Conservation (phyloP, 1,140 invertebrate genomes). For the Ganaspis sp. region DNA sequence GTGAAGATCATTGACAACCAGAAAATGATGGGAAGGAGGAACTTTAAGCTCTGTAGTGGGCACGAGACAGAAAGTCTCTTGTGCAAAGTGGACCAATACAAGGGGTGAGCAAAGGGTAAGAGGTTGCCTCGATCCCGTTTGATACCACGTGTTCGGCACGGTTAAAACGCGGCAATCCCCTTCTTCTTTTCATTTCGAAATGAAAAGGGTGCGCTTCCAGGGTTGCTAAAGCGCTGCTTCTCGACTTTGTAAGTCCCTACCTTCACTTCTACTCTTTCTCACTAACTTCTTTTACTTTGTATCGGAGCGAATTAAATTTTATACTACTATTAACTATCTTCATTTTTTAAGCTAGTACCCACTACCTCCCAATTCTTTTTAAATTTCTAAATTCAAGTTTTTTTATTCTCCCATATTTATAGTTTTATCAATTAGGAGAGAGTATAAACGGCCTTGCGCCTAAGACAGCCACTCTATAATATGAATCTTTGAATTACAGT, state of each 20-base stretch:
- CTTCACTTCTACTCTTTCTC: constrained; percentile 11
- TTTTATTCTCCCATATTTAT: too few species aligned
- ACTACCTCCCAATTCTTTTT: background rate
- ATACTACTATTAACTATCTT: background rate
- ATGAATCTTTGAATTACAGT: too few species aligned
- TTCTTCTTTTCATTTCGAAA: constrained; percentile 39
- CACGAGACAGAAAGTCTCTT: constrained; percentile 26
- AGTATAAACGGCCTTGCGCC: too few species aligned
- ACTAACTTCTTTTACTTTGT: constrained; percentile 25
- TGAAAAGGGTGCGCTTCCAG: constrained; percentile 36
- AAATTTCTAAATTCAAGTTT: background rate
- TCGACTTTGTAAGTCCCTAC: constrained; percentile 9
- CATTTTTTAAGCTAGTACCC: background rate
- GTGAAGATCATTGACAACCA: constrained; percentile 22
- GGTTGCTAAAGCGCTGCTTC: constrained; percentile 32
- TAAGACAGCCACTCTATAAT: too few species aligned
- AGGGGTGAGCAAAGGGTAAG: constrained; percentile 24
- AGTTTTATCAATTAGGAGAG: too few species aligned
- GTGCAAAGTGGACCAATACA: constrained; percentile 30
- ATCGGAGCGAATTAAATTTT: constrained; percentile 16
- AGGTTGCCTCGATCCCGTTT: constrained; percentile 34
- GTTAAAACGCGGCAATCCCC: constrained; percentile 13
- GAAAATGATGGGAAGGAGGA: background rate
- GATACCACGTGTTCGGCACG: constrained; percentile 44
- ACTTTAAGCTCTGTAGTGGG: constrained; percentile 21